Evolutionary conservation across 2,113 vertebrate species (phyloP).

Genomic region (Zosterops lateralis): DNA sequence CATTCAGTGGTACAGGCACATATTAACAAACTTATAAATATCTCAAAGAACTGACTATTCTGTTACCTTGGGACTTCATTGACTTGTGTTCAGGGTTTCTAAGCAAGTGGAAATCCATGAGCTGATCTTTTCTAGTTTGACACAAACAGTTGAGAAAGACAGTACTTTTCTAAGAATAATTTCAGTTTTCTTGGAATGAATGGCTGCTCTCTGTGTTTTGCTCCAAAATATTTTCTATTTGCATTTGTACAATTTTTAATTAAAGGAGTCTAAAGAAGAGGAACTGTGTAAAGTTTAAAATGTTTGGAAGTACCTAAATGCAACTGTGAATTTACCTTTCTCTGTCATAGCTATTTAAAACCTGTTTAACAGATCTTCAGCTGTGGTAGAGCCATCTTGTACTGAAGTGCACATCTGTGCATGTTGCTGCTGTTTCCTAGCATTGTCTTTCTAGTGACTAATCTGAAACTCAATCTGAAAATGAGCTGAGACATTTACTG

Average conservation of each 20-base stretch:
- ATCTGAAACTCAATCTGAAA: slow-evolving; percentile 24
- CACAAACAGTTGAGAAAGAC: background rate
- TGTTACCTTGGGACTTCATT: background rate
- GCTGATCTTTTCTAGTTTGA: background rate
- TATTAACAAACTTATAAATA: background rate
- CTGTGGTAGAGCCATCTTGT: background rate
- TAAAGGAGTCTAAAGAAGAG: background rate
- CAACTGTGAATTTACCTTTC: background rate
- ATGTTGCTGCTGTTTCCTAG: background rate
- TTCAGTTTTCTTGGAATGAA: background rate
- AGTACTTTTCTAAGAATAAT: background rate
- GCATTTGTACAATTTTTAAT: background rate
- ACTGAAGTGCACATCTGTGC: background rate
- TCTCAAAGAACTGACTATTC: background rate
- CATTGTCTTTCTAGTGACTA: slow-evolving; percentile 24
- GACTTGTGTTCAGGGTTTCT: background rate
- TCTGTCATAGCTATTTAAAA: background rate
- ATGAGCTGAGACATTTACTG: background rate
- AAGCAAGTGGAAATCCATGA: background rate
- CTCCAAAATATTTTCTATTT: background rate
- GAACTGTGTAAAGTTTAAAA: background rate
- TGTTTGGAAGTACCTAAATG: background rate
- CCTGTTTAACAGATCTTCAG: background rate
- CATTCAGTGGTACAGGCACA: background rate
- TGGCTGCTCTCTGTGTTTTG: background rate